Base-by-base conservation (phyloP, 30 jellyfish, hydroid and myxozoan species). In the Cassiopea andromeda region DNA sequence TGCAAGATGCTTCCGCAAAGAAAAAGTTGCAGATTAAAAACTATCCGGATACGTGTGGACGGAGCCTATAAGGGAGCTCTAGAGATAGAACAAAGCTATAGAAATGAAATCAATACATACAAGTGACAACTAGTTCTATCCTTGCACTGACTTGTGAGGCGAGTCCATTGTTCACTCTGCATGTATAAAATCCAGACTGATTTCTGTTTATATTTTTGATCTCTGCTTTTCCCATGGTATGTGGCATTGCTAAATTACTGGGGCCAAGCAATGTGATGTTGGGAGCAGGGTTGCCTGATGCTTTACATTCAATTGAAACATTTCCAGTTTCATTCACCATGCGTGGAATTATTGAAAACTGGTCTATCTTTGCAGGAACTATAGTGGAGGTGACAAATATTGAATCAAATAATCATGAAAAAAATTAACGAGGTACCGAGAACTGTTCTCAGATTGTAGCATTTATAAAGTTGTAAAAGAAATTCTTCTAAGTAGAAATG, bases 201-300 rank as follows among this genome's bases (percentile, higher is more conserved):
- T 49, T 74, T 18, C 58, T 61, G 18, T 15, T 47, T n/a, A 77
- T 74, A 54, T 44, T 77, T 7, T 44, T 49, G 6, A 48, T 47
- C 48, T 17, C 16, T 5, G 4, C 73, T 46, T 47, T 73, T 59
- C 81, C 88, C 38, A 44, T 59, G n/a, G 74, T 48, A 2, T 77
- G 86, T 12, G 74, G 12, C 4, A 61, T 45, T 1, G 49, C 58
- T 1, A 2, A 8, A 14, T 45, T 18, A 85, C 46, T 64, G 19
- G 82, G 68, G 17, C 71, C 80, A 17, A 43, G 57, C 1, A 79
- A 16, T 46, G 74, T 77, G 61, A 85, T 13, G 7, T 1, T 59
- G 1, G 93, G 88, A 5, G n/a, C 83, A 1, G 93, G 93, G 61
- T 79, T 67, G 1, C 88, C 93, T 50, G 83, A 12, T 7, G 72